A percentile compares a stretch with the other conserved stretches of the same genome.
phyloP scores from a whole-genome alignment of 2,888 invertebrate species.

The Heliconius cydno region DNA sequence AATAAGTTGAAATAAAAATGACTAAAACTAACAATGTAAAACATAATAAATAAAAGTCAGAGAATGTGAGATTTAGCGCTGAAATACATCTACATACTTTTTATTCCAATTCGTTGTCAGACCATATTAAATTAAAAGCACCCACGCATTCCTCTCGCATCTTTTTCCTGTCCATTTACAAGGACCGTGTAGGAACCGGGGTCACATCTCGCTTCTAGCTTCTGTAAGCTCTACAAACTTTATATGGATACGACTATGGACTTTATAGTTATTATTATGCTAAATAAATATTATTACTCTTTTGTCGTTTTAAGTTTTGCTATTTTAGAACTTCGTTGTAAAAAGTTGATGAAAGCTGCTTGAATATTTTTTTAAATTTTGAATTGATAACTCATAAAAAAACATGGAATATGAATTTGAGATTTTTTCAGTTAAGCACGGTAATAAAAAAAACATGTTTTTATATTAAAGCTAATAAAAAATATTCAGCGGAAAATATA shows the following conservation, averaged over 20 bases:
- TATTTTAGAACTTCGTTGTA: too few species aligned
- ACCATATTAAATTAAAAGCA: slow-evolving; percentile 83
- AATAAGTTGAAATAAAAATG: neutral
- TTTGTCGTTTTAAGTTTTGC: too few species aligned
- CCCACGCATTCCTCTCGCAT: slow-evolving; percentile 81
- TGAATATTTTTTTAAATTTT: too few species aligned
- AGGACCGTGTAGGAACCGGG: slow-evolving; percentile 79
- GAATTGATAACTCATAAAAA: too few species aligned
- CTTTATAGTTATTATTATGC: neutral
- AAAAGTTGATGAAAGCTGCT: too few species aligned
- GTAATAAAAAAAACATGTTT: too few species aligned
- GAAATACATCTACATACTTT: slow-evolving; percentile 79
- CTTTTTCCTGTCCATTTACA: slow-evolving; percentile 84
- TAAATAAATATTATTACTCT: neutral
- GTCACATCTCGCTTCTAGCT: slow-evolving; percentile 76
- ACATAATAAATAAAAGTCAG: slow-evolving; percentile 56
- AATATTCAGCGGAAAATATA: too few species aligned
- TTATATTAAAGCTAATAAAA: too few species aligned
- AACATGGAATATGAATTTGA: too few species aligned
- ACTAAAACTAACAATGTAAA: neutral
- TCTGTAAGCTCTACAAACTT: slow-evolving; percentile 55
- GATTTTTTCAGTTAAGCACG: too few species aligned
- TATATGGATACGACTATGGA: slow-evolving; percentile 59
- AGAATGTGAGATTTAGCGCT: slow-evolving; percentile 67
- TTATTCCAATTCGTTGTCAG: slow-evolving; percentile 82